Conservation (phyloP, 2,888 invertebrate genomes). For the Actias luna region DNA sequence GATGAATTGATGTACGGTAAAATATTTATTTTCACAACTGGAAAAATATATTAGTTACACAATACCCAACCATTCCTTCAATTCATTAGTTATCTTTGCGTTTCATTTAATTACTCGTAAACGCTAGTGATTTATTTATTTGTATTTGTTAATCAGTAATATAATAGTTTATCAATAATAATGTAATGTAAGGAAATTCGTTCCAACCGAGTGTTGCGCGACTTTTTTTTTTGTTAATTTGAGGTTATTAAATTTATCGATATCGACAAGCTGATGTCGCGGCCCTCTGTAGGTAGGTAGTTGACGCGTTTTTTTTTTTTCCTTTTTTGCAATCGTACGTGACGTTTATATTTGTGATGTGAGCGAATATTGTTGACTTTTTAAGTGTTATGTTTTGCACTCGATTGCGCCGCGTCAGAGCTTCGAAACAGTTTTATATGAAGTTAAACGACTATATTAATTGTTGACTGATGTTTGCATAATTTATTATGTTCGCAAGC, state of each 20-base stretch:
- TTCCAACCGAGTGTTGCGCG: too few relatives aligned
- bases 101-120: neutral
- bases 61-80: too few relatives aligned
- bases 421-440: constrained; percentile 20
- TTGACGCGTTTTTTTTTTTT: neutral
- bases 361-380: neutral
- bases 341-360: neutral
- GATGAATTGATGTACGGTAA: too few relatives aligned
- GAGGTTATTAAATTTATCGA: constrained; percentile 4
- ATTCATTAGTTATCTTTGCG: too few relatives aligned
- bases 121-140: neutral
- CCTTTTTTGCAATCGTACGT: neutral
- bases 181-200: too few relatives aligned
- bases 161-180: too few relatives aligned
- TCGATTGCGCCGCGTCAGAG: constrained; percentile 22
- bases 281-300: neutral
- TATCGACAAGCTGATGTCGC: neutral
- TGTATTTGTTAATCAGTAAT: too few relatives aligned
- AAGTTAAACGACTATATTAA: constrained; percentile 24
- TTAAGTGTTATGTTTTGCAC: constrained; percentile 29
- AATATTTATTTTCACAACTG: too few relatives aligned
- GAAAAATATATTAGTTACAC: too few relatives aligned
- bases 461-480: constrained; percentile 72
- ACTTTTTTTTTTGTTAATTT: neutral
- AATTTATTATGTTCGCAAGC: constrained; percentile 64